Base-by-base conservation (phyloP, 2,888 invertebrate species). In the Ormia ochracea region DNA sequence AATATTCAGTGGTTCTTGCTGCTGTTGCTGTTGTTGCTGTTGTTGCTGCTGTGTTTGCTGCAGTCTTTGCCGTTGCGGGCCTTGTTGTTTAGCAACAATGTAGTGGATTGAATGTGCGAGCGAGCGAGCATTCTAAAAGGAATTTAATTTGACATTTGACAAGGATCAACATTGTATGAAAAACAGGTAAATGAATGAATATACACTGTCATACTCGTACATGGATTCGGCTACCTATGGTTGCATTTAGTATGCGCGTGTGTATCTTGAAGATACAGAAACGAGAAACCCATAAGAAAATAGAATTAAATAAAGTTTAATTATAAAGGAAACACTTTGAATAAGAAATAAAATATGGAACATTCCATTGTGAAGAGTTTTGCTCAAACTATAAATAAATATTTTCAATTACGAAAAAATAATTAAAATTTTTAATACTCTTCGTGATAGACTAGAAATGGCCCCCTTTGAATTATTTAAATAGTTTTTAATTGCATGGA, bases 71-170 rank as follows among this genome's bases (percentile, higher is more conserved):
- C 54, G 66, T 7, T 31, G 43, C 45, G 66, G 45, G 31, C 41
- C 54, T 54, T 65, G 75, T 79, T 61, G 79, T 70, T 63, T 63
- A 58, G 69, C 69, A 77, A 70, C 63, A 75, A 79, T 79, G 70
- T 73, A 61, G 50, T 68, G 41, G 28, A 61, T 73, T 50, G 50
- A 68, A 80, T 3, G 52, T 54, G 63, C 54, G 54, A 63, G 61
- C 76, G 52, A 43, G 63, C 54, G 54, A 63, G 61, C 76, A 76
- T 63, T 76, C 63, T 72, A 80, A 76, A 72, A 76, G 61, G 58
- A 73, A 80, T 80, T 76, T 76, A 80, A 80, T 76, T 80, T 80
- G 80, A 76, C 80, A 76, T 80, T 76, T 80, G 80, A 80, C 80
- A 80, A 80, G 76, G 80, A 80, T 80, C 72, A 76, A 73, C 68